These are phyloP conservation scores for Sorex maritimensis DNA, from an alignment of 2,797 vertebrate genomes.

Conservation along the genomic window DNA sequence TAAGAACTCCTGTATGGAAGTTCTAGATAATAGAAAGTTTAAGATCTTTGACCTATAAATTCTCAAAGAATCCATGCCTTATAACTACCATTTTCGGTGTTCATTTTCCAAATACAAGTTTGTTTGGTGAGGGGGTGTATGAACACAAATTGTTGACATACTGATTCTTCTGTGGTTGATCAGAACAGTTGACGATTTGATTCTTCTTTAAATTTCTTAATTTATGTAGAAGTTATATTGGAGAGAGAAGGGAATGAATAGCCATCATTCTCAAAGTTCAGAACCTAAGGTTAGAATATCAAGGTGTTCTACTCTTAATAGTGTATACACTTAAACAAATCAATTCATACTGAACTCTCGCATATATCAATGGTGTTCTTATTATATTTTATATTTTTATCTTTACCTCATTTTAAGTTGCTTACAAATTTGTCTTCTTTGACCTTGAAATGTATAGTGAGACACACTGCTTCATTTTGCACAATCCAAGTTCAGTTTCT, in stretches of 20 bases:
- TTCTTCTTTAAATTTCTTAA: background rate
- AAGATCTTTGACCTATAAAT: background rate
- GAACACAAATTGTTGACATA: too few relatives aligned
- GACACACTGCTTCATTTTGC: background rate
- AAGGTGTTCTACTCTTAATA: background rate
- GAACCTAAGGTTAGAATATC: background rate
- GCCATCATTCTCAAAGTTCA: background rate
- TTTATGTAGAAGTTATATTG: constrained; percentile 9
- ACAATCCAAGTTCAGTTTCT: background rate
- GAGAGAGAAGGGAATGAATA: background rate
- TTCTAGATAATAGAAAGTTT: background rate
- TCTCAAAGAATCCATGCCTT: background rate
- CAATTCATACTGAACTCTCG: background rate
- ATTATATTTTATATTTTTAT: constrained; percentile 23
- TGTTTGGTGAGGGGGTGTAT: too few relatives aligned
- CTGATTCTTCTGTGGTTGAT: background rate
- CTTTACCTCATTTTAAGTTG: background rate
- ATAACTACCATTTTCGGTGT: background rate
- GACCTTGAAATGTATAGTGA: background rate
- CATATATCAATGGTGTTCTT: background rate
- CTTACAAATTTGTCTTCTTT: background rate
- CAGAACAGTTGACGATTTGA: too few relatives aligned
- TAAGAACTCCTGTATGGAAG: background rate
- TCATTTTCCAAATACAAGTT: background rate
- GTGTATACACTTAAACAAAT: background rate